Evolutionary conservation across 2,888 invertebrate species (phyloP).

Genomic region (Cantharis flavilabris): DNA sequence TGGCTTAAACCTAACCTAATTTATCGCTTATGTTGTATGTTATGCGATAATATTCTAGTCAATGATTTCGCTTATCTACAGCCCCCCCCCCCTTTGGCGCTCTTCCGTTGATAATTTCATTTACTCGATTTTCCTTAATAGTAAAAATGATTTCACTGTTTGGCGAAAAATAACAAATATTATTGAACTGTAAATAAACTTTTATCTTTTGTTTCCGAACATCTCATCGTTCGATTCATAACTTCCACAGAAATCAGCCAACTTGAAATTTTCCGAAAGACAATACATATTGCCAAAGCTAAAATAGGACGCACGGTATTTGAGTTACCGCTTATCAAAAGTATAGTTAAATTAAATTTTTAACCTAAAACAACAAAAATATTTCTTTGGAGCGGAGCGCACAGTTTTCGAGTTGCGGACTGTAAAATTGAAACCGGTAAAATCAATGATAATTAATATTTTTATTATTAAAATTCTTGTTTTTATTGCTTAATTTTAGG

Average conservation of each 20-base stretch:
- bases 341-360: too few species aligned
- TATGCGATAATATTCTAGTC: background rate
- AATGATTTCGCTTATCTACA: background rate
- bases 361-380: too few species aligned
- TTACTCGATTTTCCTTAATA: background rate
- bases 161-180: background rate
- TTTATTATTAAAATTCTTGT: too few species aligned
- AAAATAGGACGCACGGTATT: background rate
- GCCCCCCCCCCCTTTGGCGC: background rate
- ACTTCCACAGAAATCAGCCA: background rate
- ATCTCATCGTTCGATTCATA: background rate
- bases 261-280: background rate
- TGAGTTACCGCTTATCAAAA: background rate
- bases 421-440: too few species aligned
- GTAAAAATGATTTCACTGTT: background rate
- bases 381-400: too few species aligned
- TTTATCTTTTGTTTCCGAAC: background rate
- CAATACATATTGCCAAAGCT: too few species aligned
- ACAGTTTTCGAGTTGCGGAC: too few species aligned
- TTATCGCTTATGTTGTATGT: background rate
- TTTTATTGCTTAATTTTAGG: too few species aligned
- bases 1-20: background rate
- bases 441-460: too few species aligned
- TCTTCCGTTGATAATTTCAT: background rate
- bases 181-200: background rate